Conservation (phyloP, 2,113 vertebrate species). For the Diphyllodes magnificus region DNA sequence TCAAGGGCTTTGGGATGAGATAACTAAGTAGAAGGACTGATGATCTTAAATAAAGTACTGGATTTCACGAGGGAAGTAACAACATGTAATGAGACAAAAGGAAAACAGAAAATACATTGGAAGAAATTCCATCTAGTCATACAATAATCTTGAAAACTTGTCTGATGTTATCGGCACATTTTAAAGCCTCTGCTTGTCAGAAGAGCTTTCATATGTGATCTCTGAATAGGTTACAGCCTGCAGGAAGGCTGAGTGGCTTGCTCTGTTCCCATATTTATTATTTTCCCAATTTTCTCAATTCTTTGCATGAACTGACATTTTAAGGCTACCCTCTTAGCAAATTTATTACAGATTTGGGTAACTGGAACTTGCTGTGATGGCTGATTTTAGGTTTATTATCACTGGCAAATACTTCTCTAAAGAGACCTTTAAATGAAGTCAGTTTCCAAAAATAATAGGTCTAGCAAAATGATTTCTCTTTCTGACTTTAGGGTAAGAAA, state of each 20-base stretch:
- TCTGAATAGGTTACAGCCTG: neutral
- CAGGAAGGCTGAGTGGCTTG: neutral
- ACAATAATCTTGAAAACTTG: neutral
- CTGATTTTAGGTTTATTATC: neutral
- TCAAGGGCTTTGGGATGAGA: neutral
- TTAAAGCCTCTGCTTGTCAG: neutral
- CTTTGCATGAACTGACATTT: constrained; percentile 17
- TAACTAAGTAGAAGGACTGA: neutral
- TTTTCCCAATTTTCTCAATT: neutral
- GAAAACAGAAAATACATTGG: neutral
- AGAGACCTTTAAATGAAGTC: neutral
- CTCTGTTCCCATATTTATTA: neutral
- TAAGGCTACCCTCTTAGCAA: neutral
- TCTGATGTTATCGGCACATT: neutral
- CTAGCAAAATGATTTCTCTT: neutral
- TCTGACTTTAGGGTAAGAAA: neutral
- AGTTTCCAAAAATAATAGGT: neutral
- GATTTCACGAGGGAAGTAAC: neutral
- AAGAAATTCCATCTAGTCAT: neutral
- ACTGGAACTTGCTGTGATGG: neutral
- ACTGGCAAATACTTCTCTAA: neutral
- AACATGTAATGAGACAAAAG: neutral
- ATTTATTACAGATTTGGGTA: neutral
- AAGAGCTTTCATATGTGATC: neutral
- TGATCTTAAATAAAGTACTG: neutral